Percentiles rank a stretch among this genome's conserved stretches.
These are phyloP conservation scores for Progne subis DNA, from an alignment of 2,113 vertebrate genomes.

Conservation along the genomic window DNA sequence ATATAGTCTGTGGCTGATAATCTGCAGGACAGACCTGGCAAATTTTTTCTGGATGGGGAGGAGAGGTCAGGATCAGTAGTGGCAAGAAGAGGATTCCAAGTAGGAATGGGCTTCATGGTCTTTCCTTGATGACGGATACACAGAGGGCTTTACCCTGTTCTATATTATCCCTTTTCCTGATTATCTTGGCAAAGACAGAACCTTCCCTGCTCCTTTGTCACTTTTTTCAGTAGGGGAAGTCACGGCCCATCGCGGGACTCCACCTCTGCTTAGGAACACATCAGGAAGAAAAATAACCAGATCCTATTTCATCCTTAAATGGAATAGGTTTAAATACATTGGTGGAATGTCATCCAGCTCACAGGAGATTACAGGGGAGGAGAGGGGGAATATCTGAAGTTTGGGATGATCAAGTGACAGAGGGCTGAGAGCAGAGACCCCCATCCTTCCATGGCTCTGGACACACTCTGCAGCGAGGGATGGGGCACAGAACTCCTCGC, in stretches of 20 bases:
- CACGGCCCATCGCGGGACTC: rapidly evolving
- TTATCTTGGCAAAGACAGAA: neutral
- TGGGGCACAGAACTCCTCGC: rapidly evolving
- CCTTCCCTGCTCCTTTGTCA: neutral
- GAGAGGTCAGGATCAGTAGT: neutral
- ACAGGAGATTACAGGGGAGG: neutral
- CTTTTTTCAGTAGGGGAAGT: neutral
- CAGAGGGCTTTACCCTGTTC: neutral
- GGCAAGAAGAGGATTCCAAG: neutral
- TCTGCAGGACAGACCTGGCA: neutral
- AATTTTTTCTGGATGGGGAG: neutral
- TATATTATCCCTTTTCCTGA: neutral
- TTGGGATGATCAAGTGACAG: neutral
- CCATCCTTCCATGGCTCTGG: neutral
- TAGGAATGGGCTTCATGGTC: neutral
- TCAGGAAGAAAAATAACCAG: neutral
- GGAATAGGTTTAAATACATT: neutral
- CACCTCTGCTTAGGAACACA: neutral
- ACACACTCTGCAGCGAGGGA: neutral
- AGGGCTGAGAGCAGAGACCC: neutral
- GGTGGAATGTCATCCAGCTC: neutral
- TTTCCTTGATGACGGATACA: neutral
- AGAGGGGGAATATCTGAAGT: neutral
- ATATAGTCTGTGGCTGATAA: neutral
- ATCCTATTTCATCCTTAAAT: neutral